Base-by-base conservation (phyloP, 23 tunicate species). In the Trididemnum nubilum region DNA sequence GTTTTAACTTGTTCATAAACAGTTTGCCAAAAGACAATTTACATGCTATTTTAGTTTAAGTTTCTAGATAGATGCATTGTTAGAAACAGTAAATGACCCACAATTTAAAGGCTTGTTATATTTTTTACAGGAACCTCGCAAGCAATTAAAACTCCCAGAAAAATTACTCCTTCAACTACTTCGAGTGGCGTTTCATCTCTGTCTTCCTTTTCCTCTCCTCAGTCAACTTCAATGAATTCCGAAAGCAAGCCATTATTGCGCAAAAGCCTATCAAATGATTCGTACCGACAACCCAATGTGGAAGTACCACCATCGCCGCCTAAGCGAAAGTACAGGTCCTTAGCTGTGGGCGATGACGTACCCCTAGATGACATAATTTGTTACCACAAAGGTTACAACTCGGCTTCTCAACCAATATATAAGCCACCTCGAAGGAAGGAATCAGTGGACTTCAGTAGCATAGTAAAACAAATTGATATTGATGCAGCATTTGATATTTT, bases 301-400 rank as follows among this genome's bases (percentile, higher is more conserved):
- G 36, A 29, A 2, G 64, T 29, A 27, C 84, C 90, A 21, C 97
- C 97, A 5, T 80, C 77, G 22, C 97, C 97, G 27, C 97, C 97
- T 5, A 86, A 83, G 65, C 82, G 97, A 44, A 92, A 92, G 79
- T 92, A 92, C 78, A 71, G 85, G 31, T 92, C 97, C 28, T 44
- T 70, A 2, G 88, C 67, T 1, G 77, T 36, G 2, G 87, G 90
- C 1, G 72, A 70, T 30, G 27, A 36, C 24, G 69, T 24, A 2
- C 70, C 90, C 35, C 18, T 78, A 30, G 22, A 52, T 29, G 84
- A 78, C 12, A 38, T 85, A 23, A 76, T 78, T 65, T 85, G 83
- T 54, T 78, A 69, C 72, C 64, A 35, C 0, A 78, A 70, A 67
- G 39, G 52, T 23, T 25, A 12, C 9, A 52, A 9, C 22, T 73